A percentile compares a stretch with the other conserved stretches of the same genome.
Conservation (phyloP, 2,797 vertebrate species). For the Schizopygopsis malacanthus region DNA sequence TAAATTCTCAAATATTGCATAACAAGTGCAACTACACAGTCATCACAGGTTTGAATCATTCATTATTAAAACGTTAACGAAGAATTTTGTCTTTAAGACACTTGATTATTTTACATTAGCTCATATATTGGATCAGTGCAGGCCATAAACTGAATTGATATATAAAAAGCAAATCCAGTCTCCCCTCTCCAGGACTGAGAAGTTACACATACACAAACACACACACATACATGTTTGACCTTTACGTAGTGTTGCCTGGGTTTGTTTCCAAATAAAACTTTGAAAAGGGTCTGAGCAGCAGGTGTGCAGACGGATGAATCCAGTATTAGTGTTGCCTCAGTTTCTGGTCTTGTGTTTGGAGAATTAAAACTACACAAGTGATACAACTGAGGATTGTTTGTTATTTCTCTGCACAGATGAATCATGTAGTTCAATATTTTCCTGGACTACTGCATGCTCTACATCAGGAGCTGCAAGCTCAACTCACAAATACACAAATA, state of each 20-base stretch:
- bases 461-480: not conserved
- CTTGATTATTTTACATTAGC: slow-evolving; percentile 25
- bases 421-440: slow-evolving; percentile 11
- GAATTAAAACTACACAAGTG: slow-evolving; percentile 28
- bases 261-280: slow-evolving; percentile 68
- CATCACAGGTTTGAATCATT: slow-evolving; percentile 10
- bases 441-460: not conserved
- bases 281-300: slow-evolving; percentile 74
- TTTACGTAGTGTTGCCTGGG: slow-evolving; percentile 56
- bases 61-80: slow-evolving; percentile 12
- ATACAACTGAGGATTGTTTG: not conserved
- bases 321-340: slow-evolving; percentile 53
- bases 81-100: slow-evolving; percentile 45
- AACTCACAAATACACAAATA: not conserved
- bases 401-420: not conserved
- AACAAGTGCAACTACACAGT: slow-evolving; percentile 34
- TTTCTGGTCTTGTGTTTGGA: not conserved
- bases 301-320: slow-evolving; percentile 64
- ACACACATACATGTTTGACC: slow-evolving; percentile 48
- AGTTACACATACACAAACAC: slow-evolving; percentile 23
- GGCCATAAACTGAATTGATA: slow-evolving; percentile 53
- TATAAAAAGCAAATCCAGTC: slow-evolving; percentile 64
- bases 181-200: slow-evolving; percentile 51
- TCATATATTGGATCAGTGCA: not conserved
- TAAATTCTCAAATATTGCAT: slow-evolving; percentile 37